phyloP scores from a whole-genome alignment of 2,113 vertebrate species.

The Formicarius rufipectus region DNA sequence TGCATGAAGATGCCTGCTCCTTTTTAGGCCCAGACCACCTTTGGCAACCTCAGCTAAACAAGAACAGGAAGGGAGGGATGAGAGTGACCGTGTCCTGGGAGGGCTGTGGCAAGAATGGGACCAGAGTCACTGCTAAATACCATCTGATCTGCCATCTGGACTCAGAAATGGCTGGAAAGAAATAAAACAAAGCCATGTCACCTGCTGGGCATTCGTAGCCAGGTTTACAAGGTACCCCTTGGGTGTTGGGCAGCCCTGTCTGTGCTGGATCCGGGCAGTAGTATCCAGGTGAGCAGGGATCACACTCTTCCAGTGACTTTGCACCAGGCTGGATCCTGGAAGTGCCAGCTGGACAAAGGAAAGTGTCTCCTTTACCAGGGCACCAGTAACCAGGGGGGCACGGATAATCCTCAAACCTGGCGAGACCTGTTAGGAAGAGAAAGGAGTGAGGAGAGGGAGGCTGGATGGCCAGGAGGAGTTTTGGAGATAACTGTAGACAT shows the following conservation, averaged over 20 bases:
- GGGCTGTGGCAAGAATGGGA: background rate
- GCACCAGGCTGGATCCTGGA: constrained; percentile 80
- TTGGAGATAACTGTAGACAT: rapidly evolving
- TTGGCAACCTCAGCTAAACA: background rate
- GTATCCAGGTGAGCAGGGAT: constrained; percentile 79
- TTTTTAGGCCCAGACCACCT: background rate
- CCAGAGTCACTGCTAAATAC: background rate
- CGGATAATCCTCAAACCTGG: constrained; percentile 70
- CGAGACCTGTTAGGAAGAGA: constrained; percentile 73
- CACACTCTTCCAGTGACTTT: constrained; percentile 77
- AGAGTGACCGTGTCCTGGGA: background rate
- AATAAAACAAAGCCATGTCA: background rate
- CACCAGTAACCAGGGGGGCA: constrained; percentile 92
- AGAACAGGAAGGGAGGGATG: background rate
- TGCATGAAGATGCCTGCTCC: background rate
- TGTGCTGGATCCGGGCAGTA: constrained; percentile 80
- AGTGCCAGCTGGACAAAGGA: constrained; percentile 86
- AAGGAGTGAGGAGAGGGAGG: background rate
- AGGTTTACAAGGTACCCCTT: constrained; percentile 80
- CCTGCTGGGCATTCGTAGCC: constrained; percentile 87
- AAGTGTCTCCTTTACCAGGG: constrained; percentile 76
- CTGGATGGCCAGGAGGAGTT: background rate
- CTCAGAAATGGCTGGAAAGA: background rate
- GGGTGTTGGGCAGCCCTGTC: constrained; percentile 76
- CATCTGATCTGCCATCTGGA: background rate